Evolutionary conservation across 2,113 vertebrate genomes (phyloP), one percentile per base, ranked within the genome.

Genomic region (Craseonycteris thonglongyai): DNA sequence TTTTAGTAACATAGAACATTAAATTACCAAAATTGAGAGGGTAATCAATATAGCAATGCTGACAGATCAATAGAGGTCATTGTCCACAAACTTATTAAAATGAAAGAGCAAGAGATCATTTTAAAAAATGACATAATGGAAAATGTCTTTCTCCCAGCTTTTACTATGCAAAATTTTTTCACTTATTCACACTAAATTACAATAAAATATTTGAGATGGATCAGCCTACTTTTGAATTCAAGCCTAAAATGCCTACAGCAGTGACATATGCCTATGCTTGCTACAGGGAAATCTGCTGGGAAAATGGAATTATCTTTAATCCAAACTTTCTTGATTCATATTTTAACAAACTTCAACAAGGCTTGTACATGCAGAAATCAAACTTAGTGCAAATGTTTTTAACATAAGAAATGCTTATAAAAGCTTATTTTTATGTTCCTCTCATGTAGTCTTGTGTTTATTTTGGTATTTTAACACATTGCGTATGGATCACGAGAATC

Each of bases 201-300:
- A 92, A 88, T 84, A 90, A 75, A 28, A 22, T n/a, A 54, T 79
- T 72, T 33, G 69, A 95, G 40, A 84, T 26, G 76, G 93, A 81
- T 94, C 45, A 76, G 45, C 90, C 66, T 93, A 74, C 93, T 86
- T 96, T 93, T 89, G 75, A 97, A 90, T 83, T 90, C 88, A 74
- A 65, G 59, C 69, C 51, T 79, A 72, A 66, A 58, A 83, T 87
- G 58, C 88, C 91, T 80, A 33, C 0, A 92, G 80, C 75, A 83
- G 12, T 83, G 84, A 71, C 80, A 93, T 89, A 83, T 87, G 88
- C 71, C 40, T 40, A 13, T 83, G 83, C 19, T 69, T 56, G 28
- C 90, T 54, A 33, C 18, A 38, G 59, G 72, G 54, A 68, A 89
- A 69, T 91, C 61, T 65, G 76, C 71, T 35, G 63, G 71, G 54